phyloP scores from a whole-genome alignment of 2,113 vertebrate species.

The Australoheros scitulus region DNA sequence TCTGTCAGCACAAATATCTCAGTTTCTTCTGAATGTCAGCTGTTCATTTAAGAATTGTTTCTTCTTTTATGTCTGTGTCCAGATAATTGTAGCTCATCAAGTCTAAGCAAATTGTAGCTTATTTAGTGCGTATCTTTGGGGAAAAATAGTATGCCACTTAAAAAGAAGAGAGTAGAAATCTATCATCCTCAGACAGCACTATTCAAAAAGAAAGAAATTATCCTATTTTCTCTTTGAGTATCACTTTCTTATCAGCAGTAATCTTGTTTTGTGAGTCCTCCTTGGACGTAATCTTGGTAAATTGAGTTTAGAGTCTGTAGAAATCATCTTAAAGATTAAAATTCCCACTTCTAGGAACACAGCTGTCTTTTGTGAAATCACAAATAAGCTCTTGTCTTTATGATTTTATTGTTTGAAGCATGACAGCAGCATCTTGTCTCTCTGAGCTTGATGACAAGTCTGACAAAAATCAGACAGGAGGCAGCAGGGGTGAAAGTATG shows the following conservation, averaged over 20 bases:
- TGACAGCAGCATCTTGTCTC: neutral
- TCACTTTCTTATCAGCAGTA: neutral
- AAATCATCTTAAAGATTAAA: neutral
- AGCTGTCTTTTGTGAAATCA: neutral
- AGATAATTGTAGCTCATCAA: neutral
- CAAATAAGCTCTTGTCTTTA: neutral
- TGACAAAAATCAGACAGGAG: neutral
- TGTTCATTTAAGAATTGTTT: neutral
- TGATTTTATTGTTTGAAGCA: neutral
- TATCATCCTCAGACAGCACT: neutral
- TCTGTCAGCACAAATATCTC: slow-evolving; percentile 14
- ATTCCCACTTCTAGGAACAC: neutral
- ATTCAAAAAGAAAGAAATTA: neutral
- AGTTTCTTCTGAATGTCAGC: neutral
- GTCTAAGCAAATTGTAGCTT: neutral
- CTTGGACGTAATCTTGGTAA: neutral
- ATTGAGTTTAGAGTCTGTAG: neutral
- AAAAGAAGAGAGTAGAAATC: neutral
- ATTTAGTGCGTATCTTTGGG: neutral
- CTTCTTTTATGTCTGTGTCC: neutral
- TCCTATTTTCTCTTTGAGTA: neutral
- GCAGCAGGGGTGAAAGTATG: neutral
- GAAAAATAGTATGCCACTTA: neutral
- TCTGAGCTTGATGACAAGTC: neutral
- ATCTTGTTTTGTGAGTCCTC: neutral